phyloP scores from a whole-genome alignment of 2,797 vertebrate genomes.

The Pseudomugil tenellus region DNA sequence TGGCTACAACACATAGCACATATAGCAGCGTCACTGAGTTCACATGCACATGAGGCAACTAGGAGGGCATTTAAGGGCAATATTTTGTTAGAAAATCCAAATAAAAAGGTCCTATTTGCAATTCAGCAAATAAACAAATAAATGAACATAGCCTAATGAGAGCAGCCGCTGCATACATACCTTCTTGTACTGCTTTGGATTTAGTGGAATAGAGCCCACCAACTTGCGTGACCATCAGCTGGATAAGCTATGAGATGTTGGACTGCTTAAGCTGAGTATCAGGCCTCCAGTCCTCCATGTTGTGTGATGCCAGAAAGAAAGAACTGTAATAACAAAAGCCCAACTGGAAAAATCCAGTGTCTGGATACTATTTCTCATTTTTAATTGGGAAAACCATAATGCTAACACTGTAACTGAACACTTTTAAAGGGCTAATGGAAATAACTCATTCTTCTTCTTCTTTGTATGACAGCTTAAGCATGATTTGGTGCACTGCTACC shows the following conservation, averaged over 20 bases:
- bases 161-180: background rate
- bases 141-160: background rate
- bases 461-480: background rate
- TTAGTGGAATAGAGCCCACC: too few relatives aligned
- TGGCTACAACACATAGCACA: slow-evolving; percentile 13
- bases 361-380: background rate
- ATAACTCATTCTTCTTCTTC: background rate
- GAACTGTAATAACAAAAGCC: background rate
- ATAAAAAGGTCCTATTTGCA: too few relatives aligned
- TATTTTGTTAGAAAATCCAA: background rate
- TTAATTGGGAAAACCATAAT: background rate
- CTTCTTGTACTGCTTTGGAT: too few relatives aligned
- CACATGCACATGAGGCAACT: background rate
- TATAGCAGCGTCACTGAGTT: background rate
- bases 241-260: background rate
- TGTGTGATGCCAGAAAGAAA: background rate
- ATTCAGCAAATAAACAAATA: too few relatives aligned
- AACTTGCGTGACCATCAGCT: background rate
- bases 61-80: background rate
- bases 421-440: background rate
- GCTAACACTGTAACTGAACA: background rate
- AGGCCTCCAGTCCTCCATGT: background rate
- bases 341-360: background rate
- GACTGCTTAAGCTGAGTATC: background rate
- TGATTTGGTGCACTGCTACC: background rate